Base-by-base conservation (phyloP, 2,113 vertebrate genomes). In the Cynocephalus volans region DNA sequence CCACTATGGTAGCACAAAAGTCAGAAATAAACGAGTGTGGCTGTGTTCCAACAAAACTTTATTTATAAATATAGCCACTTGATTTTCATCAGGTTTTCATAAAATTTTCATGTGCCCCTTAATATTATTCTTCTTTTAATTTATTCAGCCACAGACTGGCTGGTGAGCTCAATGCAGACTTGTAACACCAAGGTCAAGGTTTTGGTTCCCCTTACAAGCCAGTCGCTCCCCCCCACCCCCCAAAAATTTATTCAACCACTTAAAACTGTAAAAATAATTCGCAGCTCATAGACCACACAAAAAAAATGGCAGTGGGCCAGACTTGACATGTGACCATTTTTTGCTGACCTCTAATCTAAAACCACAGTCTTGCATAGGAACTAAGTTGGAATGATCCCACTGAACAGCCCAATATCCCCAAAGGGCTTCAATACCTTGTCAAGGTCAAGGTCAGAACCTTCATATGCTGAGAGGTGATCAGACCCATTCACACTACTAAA, bases 321-420 rank as follows among this genome's bases (percentile, higher is more conserved):
- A 62, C 11, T 6, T 23, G 21, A 15, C 33, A 76, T 2, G 4
- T 4, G 48, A 23, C 48, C 48, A 31, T 19, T 28, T 76, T 10
- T 15, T 75, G 13, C 28, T 52, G 84, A 83, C 24, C 3, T 50
- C 13, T 76, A 31, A 28, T 48, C 56, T 79, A 72, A 52, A 52
- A 41, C 21, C 15, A 50, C 31, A n/a, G 31, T 50, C 5, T 69
- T 76, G 36, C 31, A 0, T 3, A 60, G 17, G 24, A 80, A 50
- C 15, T 33, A 36, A 67, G 23, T 3, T 45, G 31, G 33, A 54
- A 67, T 23, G 26, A 45, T 11, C 8, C 15, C 41, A 87, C 14
- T 8, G 0, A 5, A n/a, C 28, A 60, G 11, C 1, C 13, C 10
- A 87, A 3, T n/a, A 9, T 5, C 41, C 0, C 18, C 3, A 65